Evolutionary conservation across 2,888 invertebrate genomes (phyloP).

Genomic region (Sericinus montela): DNA sequence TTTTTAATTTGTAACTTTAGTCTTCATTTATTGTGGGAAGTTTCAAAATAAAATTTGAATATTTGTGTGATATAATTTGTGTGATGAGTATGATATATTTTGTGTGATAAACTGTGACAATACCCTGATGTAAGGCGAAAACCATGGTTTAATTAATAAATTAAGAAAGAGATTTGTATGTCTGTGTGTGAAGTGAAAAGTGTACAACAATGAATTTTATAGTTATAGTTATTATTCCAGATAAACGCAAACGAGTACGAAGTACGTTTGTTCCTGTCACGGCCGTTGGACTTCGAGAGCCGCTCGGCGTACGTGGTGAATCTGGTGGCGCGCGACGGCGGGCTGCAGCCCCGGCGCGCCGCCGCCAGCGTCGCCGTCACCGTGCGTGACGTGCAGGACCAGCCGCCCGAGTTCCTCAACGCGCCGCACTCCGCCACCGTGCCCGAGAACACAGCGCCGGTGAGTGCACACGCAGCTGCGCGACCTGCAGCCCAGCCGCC

Average conservation of each 20-base stretch:
- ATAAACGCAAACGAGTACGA: conserved; percentile 84
- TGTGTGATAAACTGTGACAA: too few species aligned
- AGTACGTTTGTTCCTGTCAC: conserved; percentile 82
- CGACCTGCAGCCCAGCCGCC: too few species aligned
- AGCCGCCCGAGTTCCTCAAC: conserved; percentile 88
- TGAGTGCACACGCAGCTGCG: conserved; percentile 34
- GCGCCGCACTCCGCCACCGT: conserved; percentile 87
- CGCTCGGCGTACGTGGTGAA: conserved; percentile 85
- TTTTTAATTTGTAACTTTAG: too few species aligned
- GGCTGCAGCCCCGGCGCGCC: conserved; percentile 81
- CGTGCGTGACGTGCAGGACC: conserved; percentile 89
- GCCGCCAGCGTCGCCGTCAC: conserved; percentile 86
- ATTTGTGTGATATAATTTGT: too few species aligned
- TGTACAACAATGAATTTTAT: too few species aligned
- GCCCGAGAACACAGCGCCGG: conserved; percentile 84
- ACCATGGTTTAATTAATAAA: too few species aligned
- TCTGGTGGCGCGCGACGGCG: conserved; percentile 82
- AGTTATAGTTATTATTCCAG: conserved; percentile 43
- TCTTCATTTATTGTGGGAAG: too few species aligned
- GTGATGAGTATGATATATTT: too few species aligned
- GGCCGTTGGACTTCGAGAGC: conserved; percentile 87
- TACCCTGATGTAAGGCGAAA: too few species aligned
- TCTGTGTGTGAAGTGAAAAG: too few species aligned
- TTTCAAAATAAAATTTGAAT: too few species aligned
- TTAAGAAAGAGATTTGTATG: too few species aligned